Evolutionary conservation across 2,797 vertebrate genomes (phyloP).

Genomic region (Ciconia nigra): DNA sequence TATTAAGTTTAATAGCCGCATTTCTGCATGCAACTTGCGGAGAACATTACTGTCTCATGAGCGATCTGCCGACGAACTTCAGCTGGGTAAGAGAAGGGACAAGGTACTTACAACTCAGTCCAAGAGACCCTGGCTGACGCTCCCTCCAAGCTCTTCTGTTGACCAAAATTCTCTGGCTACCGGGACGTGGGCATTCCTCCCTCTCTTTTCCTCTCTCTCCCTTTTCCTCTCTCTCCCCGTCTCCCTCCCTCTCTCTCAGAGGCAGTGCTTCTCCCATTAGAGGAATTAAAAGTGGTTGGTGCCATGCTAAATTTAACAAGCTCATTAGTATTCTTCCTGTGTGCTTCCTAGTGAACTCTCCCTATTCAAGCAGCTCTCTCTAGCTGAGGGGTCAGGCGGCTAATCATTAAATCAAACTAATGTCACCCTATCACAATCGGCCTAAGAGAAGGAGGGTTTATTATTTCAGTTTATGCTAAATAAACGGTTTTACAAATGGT

Average conservation of each 20-base stretch:
- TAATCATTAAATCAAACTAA: conserved; percentile 95
- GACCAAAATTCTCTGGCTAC: conserved; percentile 69
- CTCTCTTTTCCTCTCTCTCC: conserved; percentile 23
- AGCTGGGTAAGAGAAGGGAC: background rate
- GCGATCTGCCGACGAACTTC: background rate
- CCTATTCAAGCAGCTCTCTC: conserved; percentile 81
- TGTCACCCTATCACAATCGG: conserved; percentile 85
- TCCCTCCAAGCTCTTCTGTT: conserved; percentile 58
- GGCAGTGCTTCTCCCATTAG: conserved; percentile 79
- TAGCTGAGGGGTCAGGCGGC: conserved; percentile 86
- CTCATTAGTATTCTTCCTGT: conserved; percentile 81
- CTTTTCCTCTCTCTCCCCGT: background rate
- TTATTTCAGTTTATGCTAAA: conserved; percentile 87
- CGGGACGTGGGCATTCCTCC: conserved; percentile 61
- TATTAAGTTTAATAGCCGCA: background rate
- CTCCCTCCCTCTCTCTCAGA: conserved; percentile 61
- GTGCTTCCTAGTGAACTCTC: conserved; percentile 82
- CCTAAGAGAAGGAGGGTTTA: conserved; percentile 83
- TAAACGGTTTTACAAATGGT: conserved; percentile 91
- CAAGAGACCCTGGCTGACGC: conserved; percentile 61
- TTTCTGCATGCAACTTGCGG: background rate
- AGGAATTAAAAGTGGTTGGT: conserved; percentile 83
- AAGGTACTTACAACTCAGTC: conserved; percentile 77
- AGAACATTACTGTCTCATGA: background rate
- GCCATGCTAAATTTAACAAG: conserved; percentile 86